Conservation (phyloP, 2,113 vertebrate genomes). For the Chelonoidis abingdonii region DNA sequence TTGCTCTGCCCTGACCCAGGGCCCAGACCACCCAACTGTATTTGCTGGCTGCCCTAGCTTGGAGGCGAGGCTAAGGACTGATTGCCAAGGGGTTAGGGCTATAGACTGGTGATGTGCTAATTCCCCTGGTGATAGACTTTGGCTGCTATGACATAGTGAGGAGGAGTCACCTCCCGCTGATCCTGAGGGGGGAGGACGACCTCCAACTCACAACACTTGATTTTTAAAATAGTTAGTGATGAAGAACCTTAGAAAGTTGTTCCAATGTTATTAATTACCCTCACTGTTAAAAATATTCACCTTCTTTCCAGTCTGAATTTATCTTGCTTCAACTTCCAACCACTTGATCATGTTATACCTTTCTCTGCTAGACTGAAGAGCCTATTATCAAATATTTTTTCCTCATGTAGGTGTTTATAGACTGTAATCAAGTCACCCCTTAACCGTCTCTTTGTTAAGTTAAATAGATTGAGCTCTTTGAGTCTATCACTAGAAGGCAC, state of each 20-base stretch:
- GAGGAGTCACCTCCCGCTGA: no score
- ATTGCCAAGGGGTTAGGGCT: no score
- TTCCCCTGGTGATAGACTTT: no score
- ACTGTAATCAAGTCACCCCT: neutral
- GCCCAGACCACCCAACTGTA: no score
- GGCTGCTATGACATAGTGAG: no score
- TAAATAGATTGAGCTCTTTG: neutral
- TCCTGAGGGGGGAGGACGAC: no score
- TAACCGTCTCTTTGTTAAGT: neutral
- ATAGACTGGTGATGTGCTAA: no score
- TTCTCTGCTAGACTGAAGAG: neutral
- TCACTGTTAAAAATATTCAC: neutral
- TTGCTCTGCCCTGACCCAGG: no score
- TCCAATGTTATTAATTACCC: neutral
- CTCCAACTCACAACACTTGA: no score
- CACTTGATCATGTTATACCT: neutral
- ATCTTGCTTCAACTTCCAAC: neutral
- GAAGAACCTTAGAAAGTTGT: neutral
- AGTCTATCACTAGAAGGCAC: neutral
- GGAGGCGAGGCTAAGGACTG: no score
- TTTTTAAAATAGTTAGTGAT: no score
- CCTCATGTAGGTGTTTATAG: neutral
- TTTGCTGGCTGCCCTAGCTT: no score
- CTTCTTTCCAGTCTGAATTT: neutral
- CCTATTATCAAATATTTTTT: neutral